Conservation (phyloP, 2,797 vertebrate species). For the Macropodus opercularis region DNA sequence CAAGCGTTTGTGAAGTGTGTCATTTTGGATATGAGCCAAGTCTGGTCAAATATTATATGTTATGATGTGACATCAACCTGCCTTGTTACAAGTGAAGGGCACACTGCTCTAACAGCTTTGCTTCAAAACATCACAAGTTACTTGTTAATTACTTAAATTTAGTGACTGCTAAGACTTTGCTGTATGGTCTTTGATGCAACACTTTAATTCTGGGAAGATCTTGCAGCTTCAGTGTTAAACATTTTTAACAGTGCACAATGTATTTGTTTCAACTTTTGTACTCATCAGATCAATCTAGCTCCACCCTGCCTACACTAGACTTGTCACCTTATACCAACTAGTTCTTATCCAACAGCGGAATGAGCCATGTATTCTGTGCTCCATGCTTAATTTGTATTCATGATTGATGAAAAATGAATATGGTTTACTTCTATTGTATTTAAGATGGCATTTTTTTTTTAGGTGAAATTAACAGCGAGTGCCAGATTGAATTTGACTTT, state of each 20-base stretch:
- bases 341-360: conserved; percentile 36
- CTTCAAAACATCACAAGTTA: too few relatives aligned
- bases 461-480: too few relatives aligned
- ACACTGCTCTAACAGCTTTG: conserved; percentile 25
- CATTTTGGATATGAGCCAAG: conserved; percentile 37
- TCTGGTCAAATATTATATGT: conserved; percentile 43
- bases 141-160: conserved; percentile 39
- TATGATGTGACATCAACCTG: conserved; percentile 34
- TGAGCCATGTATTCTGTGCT: conserved; percentile 44
- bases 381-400: conserved; percentile 70
- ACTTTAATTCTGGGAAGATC: conserved; percentile 53
- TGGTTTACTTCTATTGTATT: conserved; percentile 13
- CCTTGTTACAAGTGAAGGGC: conserved; percentile 32
- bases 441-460: too few relatives aligned
- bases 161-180: conserved; percentile 28
- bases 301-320: conserved; percentile 35
- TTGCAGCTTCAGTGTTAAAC: conserved; percentile 32
- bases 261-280: conserved; percentile 38
- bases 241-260: conserved; percentile 20
- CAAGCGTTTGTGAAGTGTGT: conserved; percentile 27
- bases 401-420: conserved; percentile 52
- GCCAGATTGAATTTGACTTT: neutral
- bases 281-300: conserved; percentile 9
- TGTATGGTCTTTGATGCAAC: conserved; percentile 43
- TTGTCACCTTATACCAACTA: conserved; percentile 36